Conservation (phyloP, 1,140 invertebrate genomes). For the Trinorchestia longiramus region DNA sequence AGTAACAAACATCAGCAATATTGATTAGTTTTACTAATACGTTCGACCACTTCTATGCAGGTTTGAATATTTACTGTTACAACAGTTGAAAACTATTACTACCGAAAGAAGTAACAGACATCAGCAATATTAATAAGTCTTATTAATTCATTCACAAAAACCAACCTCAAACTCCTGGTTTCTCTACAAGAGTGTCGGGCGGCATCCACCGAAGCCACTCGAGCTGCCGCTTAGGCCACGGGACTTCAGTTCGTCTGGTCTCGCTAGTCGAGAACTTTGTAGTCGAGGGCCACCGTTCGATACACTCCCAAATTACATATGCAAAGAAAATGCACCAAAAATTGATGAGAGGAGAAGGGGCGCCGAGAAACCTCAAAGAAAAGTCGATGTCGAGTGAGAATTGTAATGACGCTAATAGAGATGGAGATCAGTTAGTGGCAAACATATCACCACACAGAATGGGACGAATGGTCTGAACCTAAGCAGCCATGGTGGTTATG, state of each 20-base stretch:
- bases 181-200: background rate
- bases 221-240: too few species aligned
- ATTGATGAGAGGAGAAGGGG: slow-evolving; percentile 50
- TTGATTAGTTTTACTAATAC: too few species aligned
- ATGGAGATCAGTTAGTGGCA: slow-evolving; percentile 37
- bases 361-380: slow-evolving; percentile 38
- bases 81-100: too few species aligned
- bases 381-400: slow-evolving; percentile 43
- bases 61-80: too few species aligned
- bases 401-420: slow-evolving; percentile 51
- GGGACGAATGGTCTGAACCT: background rate
- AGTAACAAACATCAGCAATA: too few species aligned
- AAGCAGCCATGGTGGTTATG: background rate
- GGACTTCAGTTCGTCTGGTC: background rate
- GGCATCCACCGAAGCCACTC: background rate
- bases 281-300: slow-evolving; percentile 38
- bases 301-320: slow-evolving; percentile 44
- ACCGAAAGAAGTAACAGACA: too few species aligned
- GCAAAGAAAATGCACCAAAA: slow-evolving; percentile 54
- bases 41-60: too few species aligned
- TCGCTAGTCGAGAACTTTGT: background rate
- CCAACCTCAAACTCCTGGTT: background rate
- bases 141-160: background rate
- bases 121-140: too few species aligned
- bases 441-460: slow-evolving; percentile 20